A percentile compares a stretch with the other conserved stretches of the same genome.
These are phyloP conservation scores for Onychomys leucogaster DNA, from an alignment of 2,797 vertebrate genomes.

Conservation along the genomic window DNA sequence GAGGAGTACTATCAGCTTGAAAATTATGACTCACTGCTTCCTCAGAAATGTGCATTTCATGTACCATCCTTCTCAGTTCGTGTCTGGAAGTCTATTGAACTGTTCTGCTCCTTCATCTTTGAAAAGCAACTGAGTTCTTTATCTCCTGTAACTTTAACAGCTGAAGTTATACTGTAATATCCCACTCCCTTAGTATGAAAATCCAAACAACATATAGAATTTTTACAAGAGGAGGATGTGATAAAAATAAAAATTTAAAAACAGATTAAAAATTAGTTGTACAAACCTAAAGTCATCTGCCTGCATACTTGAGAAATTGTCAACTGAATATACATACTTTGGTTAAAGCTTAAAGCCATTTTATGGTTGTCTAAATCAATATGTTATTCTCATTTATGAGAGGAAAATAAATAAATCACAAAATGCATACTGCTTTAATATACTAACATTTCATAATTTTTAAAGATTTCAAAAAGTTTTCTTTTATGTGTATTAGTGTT, in stretches of 20 bases:
- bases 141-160: neutral
- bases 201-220: neutral
- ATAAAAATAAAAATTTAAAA: constrained; percentile 17
- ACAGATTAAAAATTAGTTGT: neutral
- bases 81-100: neutral
- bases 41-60: constrained; percentile 26
- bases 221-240: neutral
- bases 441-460: neutral
- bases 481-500: neutral
- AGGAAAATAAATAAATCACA: constrained; percentile 66
- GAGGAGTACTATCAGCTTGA: neutral
- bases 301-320: neutral
- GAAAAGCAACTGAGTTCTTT: neutral
- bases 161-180: neutral
- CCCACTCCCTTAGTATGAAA: neutral
- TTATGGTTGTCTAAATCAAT: neutral
- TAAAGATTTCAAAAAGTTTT: neutral
- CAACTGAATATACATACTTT: constrained; percentile 40
- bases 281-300: constrained; percentile 22
- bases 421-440: constrained; percentile 55
- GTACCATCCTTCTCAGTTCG: neutral
- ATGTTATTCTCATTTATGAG: constrained; percentile 32
- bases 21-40: constrained; percentile 38
- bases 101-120: neutral
- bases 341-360: neutral